Evolutionary conservation across 92 coral and sea anemone genomes (phyloP).

Genomic region (Zoanthus sociatus): DNA sequence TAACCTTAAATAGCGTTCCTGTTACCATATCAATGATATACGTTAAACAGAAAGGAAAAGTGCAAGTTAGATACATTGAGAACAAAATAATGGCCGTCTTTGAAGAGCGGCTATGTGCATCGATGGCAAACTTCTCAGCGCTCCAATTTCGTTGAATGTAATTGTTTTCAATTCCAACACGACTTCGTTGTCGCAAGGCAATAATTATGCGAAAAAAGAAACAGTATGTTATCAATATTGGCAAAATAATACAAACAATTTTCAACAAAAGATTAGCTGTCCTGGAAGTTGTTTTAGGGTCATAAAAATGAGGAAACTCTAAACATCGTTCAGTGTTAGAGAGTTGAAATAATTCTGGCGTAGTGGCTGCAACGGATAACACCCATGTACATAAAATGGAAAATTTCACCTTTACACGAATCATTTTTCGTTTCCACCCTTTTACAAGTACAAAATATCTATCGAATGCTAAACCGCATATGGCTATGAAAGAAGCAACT

Average conservation of each 20-base stretch:
- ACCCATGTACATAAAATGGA: conserved; percentile 78
- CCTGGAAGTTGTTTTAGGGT: conserved; percentile 56
- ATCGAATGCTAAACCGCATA: conserved; percentile 86
- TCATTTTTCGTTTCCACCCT: conserved; percentile 79
- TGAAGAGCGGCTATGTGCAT: conserved; percentile 88
- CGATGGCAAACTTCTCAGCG: conserved; percentile 86
- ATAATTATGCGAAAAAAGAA: conserved; percentile 77
- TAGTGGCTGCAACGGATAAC: conserved; percentile 69
- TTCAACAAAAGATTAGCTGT: conserved; percentile 65
- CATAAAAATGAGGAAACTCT: conserved; percentile 74
- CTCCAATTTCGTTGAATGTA: conserved; percentile 87
- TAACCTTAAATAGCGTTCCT: conserved; percentile 45
- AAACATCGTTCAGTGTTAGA: conserved; percentile 58
- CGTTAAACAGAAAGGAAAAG: conserved; percentile 67
- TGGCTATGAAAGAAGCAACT: conserved; percentile 78
- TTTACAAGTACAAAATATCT: conserved; percentile 79
- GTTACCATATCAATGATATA: conserved; percentile 58
- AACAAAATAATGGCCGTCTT: conserved; percentile 84
- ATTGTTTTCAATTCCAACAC: conserved; percentile 80
- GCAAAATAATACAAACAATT: conserved; percentile 57
- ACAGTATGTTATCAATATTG: conserved; percentile 67
- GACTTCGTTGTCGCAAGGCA: conserved; percentile 78
- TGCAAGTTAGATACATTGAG: conserved; percentile 76
- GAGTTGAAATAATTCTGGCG: conserved; percentile 65
- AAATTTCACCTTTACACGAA: conserved; percentile 63